phyloP scores from a whole-genome alignment of 2,888 invertebrate species.

The Lymantria monacha region DNA sequence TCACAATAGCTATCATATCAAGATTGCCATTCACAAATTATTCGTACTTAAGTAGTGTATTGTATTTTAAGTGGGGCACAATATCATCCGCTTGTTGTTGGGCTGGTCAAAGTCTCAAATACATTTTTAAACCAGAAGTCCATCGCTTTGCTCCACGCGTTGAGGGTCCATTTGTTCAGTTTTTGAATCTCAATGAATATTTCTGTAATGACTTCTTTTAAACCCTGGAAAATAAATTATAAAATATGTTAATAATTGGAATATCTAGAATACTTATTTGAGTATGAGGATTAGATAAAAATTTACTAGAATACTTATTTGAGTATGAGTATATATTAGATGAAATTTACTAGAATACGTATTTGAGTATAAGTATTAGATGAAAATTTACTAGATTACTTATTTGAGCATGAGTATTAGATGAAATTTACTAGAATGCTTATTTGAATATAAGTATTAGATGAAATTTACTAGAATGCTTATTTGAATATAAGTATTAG shows the following conservation, averaged over 20 bases:
- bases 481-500: too few relatives aligned
- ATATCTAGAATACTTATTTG: too few relatives aligned
- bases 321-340: too few relatives aligned
- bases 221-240: not conserved
- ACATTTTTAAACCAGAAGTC: constrained; percentile 74
- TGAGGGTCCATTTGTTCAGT: constrained; percentile 55
- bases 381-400: too few relatives aligned
- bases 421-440: too few relatives aligned
- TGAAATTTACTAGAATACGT: too few relatives aligned
- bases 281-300: too few relatives aligned
- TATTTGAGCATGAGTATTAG: too few relatives aligned
- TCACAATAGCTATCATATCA: constrained; percentile 12
- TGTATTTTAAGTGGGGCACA: not conserved
- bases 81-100: not conserved
- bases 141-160: constrained; percentile 69
- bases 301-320: too few relatives aligned
- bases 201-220: constrained; percentile 45
- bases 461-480: too few relatives aligned
- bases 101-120: constrained; percentile 52
- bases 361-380: too few relatives aligned
- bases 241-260: not conserved
- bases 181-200: constrained; percentile 46
- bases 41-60: not conserved
- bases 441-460: too few relatives aligned
- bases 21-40: not conserved